Base-by-base conservation (phyloP, 2,888 invertebrate genomes). In the Quadroppia sp. region DNA sequence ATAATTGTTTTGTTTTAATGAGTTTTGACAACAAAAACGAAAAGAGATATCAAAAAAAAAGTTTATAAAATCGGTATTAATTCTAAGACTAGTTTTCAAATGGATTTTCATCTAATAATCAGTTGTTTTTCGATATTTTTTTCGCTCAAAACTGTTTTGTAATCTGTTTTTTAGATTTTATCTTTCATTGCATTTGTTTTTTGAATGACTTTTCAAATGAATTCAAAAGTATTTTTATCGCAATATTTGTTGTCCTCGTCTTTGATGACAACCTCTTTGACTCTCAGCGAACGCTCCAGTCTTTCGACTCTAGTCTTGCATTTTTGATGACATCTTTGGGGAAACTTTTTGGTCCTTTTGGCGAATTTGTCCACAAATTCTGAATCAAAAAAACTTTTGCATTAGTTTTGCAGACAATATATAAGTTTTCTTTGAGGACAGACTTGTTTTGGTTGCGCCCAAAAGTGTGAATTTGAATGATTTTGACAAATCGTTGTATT, bases 211-310 rank as follows among this genome's bases (percentile, higher is more conserved):
- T 50, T 25, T 53, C 45, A 53, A 53, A 23, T 23, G 25, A 53
- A 53, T 23, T 53, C 11, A 23, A 7, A 53, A n/a, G 6, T 17
- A 25, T 61, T 61, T 15, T 61, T 30, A n/a, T 61, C 36, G 20
- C 70, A 70, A 23, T n/a, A 25, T 9, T 2, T 70, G 45, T 48
- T 70, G 77, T 36, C 36, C n/a, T n/a, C n/a, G n/a, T n/a, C n/a
- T n/a, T n/a, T n/a, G n/a, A n/a, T 83, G n/a, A 82, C 76, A 74
- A 81, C 76, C 72, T 83, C 83, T 74, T 82, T 83, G 71, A 83
- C 81, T 74, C 74, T 74, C 25, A 77, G 77, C 32, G 75, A 74
- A 50, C 79, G 72, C 61, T 79, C 79, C 28, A 81, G 76, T 64
- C 79, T 78, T 71, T 78, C 74, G 11, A 81, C 79, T 71, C 80